Evolutionary conservation across 2,113 vertebrate genomes (phyloP), one percentile per base, ranked within the genome.

Genomic region (Platichthys stellatus): DNA sequence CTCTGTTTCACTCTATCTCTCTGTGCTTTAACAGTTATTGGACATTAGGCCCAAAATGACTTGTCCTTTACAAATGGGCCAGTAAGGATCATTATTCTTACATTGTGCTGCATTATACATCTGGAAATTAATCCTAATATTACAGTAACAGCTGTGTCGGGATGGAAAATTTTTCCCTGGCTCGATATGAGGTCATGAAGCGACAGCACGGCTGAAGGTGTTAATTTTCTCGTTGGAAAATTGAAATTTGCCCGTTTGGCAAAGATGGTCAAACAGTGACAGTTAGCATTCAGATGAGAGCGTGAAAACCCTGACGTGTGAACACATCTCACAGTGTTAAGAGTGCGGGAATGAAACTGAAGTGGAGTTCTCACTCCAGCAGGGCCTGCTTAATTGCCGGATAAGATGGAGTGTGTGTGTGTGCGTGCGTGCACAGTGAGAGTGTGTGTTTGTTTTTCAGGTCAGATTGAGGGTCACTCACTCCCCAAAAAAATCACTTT

Each of bases 401-500:
- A 47, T 68, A 31, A 54, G 51, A 54, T 9, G 43, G 35, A 38
- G 47, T 28, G 51, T 49, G 26, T 2, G 63, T 63, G 68, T 28
- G 51, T 49, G 26, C 2, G 63, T 63, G 68, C 70, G 75, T 74
- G 24, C 68, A 12, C 40, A 12, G 60, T 53, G 43, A 53, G 9
- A 10, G 49, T 67, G 74, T 26, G 40, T 66, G 1, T 70, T 23
- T 63, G 86, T 76, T 61, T 77, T 13, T 71, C 47, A 60, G 86
- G 82, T 89, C 88, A 91, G 53, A 78, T 78, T 78, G 76, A 83
- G 84, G 81, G 85, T 84, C 85, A 59, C 31, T 85, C 76, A 62
- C 76, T 74, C 70, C 47, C 43, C 70, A 76, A 84, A 86, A 86
- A 89, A 92, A 86, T 81, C 83, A 80, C 82, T 90, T 82, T 83